Percentiles rank a stretch among this genome's conserved stretches.
Conservation (phyloP, 2,888 invertebrate species). For the Nymphalis polychloros region DNA sequence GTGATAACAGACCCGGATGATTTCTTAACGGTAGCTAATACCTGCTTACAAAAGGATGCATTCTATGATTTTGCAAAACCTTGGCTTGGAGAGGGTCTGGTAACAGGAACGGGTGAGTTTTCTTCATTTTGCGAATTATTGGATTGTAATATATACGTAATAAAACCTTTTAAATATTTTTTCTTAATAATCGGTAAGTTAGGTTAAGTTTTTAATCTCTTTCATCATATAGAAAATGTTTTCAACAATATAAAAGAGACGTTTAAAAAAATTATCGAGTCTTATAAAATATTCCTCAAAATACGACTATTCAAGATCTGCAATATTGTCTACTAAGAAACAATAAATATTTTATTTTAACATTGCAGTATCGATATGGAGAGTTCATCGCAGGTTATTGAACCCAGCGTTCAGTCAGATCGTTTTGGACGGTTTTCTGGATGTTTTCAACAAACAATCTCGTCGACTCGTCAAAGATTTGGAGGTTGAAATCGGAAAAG, state of each 20-base stretch:
- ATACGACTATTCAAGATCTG: too few relatives aligned
- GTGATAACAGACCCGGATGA: conserved; percentile 70
- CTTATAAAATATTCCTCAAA: too few relatives aligned
- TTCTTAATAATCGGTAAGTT: too few relatives aligned
- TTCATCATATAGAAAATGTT: too few relatives aligned
- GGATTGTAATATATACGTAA: neutral
- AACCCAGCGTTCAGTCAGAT: conserved; percentile 48
- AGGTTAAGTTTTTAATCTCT: too few relatives aligned
- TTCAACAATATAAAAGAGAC: too few relatives aligned
- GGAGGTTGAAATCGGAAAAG: conserved; percentile 37
- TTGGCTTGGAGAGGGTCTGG: conserved; percentile 68
- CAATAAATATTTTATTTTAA: neutral
- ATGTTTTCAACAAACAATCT: conserved; percentile 46
- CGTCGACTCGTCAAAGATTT: conserved; percentile 42
- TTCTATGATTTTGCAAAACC: conserved; percentile 71
- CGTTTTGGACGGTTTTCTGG: conserved; percentile 44
- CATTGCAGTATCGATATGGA: conserved; percentile 49
- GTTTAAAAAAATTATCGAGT: too few relatives aligned
- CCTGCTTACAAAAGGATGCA: conserved; percentile 62
- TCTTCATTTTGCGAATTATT: neutral
- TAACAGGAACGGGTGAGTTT: conserved; percentile 61
- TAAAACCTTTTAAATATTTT: too few relatives aligned
- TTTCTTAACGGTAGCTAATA: conserved; percentile 60
- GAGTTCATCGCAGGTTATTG: conserved; percentile 46
- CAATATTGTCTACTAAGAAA: too few relatives aligned